Percentiles rank a stretch among this genome's conserved stretches.
phyloP scores from a whole-genome alignment of 2,797 vertebrate species.

The Lindbergichthys nudifrons region DNA sequence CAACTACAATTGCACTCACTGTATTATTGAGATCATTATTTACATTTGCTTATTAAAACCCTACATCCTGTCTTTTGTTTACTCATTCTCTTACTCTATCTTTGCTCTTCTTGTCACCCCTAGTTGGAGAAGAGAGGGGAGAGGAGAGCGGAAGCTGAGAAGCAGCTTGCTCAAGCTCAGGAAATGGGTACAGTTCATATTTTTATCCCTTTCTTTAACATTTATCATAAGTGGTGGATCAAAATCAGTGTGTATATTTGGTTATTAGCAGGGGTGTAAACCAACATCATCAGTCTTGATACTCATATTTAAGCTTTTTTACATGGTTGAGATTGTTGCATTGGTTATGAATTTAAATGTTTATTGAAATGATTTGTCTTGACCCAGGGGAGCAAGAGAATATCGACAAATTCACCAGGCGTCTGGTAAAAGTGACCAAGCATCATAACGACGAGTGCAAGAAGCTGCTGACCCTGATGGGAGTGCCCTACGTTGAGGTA shows the following conservation, averaged over 20 bases:
- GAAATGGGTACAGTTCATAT: conserved; percentile 82
- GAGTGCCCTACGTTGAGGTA: conserved; percentile 92
- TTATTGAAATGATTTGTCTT: background rate
- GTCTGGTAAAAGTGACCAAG: conserved; percentile 95
- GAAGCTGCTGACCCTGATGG: conserved; percentile 92
- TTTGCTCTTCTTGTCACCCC: background rate
- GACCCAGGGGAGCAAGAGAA: conserved; percentile 87
- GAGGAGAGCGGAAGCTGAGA: conserved; percentile 93
- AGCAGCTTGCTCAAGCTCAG: conserved; percentile 91
- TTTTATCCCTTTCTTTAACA: background rate
- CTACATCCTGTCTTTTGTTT: background rate
- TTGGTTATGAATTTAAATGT: background rate
- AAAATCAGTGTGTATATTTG: background rate
- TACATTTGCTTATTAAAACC: background rate
- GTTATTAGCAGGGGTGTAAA: background rate
- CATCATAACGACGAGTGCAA: conserved; percentile 97
- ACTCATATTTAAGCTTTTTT: background rate
- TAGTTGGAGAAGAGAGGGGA: conserved; percentile 91
- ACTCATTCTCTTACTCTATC: background rate
- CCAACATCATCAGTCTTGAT: background rate
- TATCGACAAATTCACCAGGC: conserved; percentile 94
- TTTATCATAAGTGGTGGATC: background rate
- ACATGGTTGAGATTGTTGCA: background rate
- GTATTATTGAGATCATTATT: background rate
- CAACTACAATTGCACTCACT: background rate